A percentile compares a stretch with the other conserved stretches of the same genome.
Evolutionary conservation across 1,140 invertebrate species (phyloP).

Genomic region (Helicoverpa armigera): DNA sequence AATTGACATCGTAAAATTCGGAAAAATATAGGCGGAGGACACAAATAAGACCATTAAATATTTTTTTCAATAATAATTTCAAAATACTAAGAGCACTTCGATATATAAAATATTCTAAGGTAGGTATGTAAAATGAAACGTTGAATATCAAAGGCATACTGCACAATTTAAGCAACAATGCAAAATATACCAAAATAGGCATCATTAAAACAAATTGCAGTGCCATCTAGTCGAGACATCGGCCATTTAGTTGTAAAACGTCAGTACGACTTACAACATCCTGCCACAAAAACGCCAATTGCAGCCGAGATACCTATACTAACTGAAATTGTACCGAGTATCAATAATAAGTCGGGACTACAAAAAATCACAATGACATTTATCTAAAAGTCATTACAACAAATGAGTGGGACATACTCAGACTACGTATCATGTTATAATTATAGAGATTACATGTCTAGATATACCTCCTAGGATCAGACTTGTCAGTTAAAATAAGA

Average conservation of each 20-base stretch:
- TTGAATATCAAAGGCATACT: no score
- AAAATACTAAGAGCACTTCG: no score
- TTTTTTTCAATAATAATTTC: background rate
- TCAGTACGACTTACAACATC: slow-evolving; percentile 30
- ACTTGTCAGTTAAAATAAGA: slow-evolving; percentile 37
- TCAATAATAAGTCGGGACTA: slow-evolving; percentile 4
- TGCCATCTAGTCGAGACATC: slow-evolving; percentile 36
- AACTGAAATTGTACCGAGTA: slow-evolving; percentile 36
- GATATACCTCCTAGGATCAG: slow-evolving; percentile 14
- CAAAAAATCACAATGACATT: slow-evolving; percentile 44
- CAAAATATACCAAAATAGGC: slow-evolving; percentile 8
- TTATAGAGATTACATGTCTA: slow-evolving; percentile 25
- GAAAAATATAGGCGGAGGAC: background rate
- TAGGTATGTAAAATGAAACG: no score
- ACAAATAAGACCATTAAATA: background rate
- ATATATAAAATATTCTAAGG: no score
- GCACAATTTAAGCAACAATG: slow-evolving; percentile 24
- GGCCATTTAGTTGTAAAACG: slow-evolving; percentile 27
- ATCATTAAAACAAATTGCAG: slow-evolving; percentile 34
- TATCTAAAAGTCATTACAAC: slow-evolving; percentile 45
- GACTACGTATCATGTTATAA: slow-evolving; percentile 32
- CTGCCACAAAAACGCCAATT: slow-evolving; percentile 45
- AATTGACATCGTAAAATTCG: background rate
- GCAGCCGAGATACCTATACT: slow-evolving; percentile 6
- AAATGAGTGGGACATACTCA: slow-evolving; percentile 19